Base-by-base conservation (phyloP, 1,140 invertebrate genomes). In the Polypedilum pembai region DNA sequence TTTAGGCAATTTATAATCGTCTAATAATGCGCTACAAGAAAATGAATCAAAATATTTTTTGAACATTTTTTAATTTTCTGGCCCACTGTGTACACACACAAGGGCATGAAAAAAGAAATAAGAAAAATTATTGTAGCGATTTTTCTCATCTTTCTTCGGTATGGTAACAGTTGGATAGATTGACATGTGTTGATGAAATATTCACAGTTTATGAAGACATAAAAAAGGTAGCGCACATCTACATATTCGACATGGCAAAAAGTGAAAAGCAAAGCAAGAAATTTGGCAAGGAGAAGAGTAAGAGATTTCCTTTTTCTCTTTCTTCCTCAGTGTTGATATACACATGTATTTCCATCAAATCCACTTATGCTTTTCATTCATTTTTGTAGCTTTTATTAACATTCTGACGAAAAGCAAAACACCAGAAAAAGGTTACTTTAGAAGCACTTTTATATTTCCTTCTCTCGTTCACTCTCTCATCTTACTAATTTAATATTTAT, bases 121-220 rank as follows among this genome's bases (percentile, higher is more conserved):
- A 56, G 45, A 56, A 56, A 56, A 56, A 56, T 56, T 8, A 15
- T n/a, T 56, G 45, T 56, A 56, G n/a, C 12, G n/a, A 56, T n/a
- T 12, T 56, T 56, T 56, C 45, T 33, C 24, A 33, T 33, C 24
- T 56, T 56, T 56, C 45, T 56, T 56, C n/a, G 17, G 17, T 18
- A 69, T 69, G 65, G 45, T 69, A 69, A 69, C 65, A 69, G 17
- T 69, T 69, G 65, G 65, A 18, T 20, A 18, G 65, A 69, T 69
- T 69, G 65, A 69, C 65, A 69, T 69, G 18, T 69, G 65, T 69
- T 69, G 65, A 69, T 69, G 65, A 69, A 69, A 69, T 69, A 69
- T 69, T 69, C 65, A 69, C 65, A 69, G 65, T 69, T 69, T 69
- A 69, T 69, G 65, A 69, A 69, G 65, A 20, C 65, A 69, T 69